These are phyloP conservation scores for Synanthedon tipuliformis DNA, from an alignment of 2,888 invertebrate species.

Conservation along the genomic window DNA sequence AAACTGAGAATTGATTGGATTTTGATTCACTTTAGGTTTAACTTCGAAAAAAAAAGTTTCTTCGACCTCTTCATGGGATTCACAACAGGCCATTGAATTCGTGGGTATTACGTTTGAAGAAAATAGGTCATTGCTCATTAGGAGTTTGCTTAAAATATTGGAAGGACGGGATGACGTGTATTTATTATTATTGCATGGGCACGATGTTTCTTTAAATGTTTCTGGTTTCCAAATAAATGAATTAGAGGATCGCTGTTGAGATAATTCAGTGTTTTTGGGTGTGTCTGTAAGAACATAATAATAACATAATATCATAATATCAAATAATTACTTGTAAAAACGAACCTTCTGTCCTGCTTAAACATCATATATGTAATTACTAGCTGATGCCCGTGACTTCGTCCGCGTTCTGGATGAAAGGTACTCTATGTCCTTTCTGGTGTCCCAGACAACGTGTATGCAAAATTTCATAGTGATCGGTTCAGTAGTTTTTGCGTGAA, in stretches of 20 bases:
- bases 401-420: too few species aligned
- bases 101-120: conserved; percentile 28
- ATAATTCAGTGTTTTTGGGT: conserved; percentile 6
- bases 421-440: too few species aligned
- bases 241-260: conserved; percentile 1
- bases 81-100: conserved; percentile 39
- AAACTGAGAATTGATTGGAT: not conserved
- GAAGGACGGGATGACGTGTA: conserved; percentile 27
- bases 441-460: too few species aligned
- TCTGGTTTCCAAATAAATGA: conserved; percentile 16
- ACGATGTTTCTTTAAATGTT: conserved; percentile 25
- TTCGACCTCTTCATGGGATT: conserved; percentile 44
- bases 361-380: too few species aligned
- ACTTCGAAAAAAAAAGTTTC: conserved; percentile 40
- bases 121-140: conserved; percentile 39
- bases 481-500: too few species aligned
- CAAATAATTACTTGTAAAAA: too few species aligned
- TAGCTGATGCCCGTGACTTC: too few species aligned
- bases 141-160: conserved; percentile 37
- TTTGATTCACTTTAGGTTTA: conserved; percentile 15
- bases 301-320: not conserved
- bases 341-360: too few species aligned
- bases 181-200: conserved; percentile 34
- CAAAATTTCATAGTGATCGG: too few species aligned
- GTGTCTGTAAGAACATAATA: conserved; percentile 6